phyloP scores from a whole-genome alignment of 2,113 vertebrate species.

The Anthoscopus minutus region DNA sequence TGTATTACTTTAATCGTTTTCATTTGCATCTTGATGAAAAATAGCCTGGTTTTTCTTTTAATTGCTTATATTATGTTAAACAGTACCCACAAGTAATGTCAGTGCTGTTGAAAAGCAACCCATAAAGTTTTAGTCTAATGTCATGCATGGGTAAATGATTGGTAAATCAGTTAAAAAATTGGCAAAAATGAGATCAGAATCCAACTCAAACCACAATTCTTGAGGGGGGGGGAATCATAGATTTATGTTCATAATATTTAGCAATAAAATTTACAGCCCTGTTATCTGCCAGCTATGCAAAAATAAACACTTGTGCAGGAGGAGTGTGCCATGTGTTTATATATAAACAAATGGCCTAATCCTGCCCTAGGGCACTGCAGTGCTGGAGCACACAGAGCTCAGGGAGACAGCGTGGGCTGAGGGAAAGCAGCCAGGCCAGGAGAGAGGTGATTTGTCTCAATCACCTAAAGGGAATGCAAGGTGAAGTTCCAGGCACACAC shows the following conservation, averaged over 20 bases:
- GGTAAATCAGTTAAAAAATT: not conserved
- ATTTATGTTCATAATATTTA: slow-evolving; percentile 46
- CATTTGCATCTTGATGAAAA: not conserved
- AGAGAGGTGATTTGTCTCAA: not conserved
- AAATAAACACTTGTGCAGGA: slow-evolving; percentile 56
- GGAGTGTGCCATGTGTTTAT: slow-evolving; percentile 77
- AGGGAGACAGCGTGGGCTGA: not conserved
- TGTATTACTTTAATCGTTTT: not conserved
- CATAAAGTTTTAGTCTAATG: not conserved
- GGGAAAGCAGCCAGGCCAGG: not conserved
- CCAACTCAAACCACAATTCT: not conserved
- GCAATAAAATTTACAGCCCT: slow-evolving; percentile 64
- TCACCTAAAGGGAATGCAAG: not conserved
- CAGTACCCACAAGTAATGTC: not conserved
- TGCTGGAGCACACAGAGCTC: not conserved
- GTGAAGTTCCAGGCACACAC: not conserved
- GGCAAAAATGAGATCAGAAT: not conserved
- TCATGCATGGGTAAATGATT: not conserved
- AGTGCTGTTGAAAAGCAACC: not conserved
- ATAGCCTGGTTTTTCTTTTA: not conserved
- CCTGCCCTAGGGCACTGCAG: slow-evolving; percentile 61
- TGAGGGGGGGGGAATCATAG: not conserved
- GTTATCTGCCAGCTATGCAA: slow-evolving; percentile 61
- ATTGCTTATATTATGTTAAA: not conserved
- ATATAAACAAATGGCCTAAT: slow-evolving; percentile 66